Evolutionary conservation across 2,113 vertebrate species (phyloP).

Genomic region (Oncorhynchus kisutch): DNA sequence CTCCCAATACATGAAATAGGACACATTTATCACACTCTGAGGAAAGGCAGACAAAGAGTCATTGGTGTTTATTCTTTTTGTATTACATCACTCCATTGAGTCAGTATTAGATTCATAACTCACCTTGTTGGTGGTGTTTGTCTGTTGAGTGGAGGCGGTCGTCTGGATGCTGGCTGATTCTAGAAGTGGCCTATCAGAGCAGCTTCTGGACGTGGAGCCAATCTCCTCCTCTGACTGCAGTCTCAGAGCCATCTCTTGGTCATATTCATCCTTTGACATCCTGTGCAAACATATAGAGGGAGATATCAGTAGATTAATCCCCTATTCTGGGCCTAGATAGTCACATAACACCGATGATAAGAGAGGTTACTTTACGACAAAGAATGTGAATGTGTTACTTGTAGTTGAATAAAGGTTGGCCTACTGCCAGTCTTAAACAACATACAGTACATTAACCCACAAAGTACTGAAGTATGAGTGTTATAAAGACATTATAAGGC

Average conservation of each 20-base stretch:
- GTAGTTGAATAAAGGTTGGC: no score
- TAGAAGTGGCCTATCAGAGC: slow-evolving; percentile 41
- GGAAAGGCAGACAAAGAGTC: no score
- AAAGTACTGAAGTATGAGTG: background rate
- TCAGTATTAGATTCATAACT: slow-evolving; percentile 5
- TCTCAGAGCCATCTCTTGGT: slow-evolving; percentile 74
- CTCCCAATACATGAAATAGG: no score
- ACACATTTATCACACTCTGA: no score
- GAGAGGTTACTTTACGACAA: no score
- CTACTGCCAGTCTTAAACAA: no score
- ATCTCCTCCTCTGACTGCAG: slow-evolving; percentile 46
- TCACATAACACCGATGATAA: no score
- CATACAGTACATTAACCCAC: no score
- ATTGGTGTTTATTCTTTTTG: background rate
- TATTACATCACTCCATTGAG: background rate
- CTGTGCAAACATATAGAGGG: slow-evolving; percentile 67
- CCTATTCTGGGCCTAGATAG: no score
- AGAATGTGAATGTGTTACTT: no score
- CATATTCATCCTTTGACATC: slow-evolving; percentile 95
- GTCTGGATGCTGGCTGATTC: slow-evolving; percentile 29
- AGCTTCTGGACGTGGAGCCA: slow-evolving; percentile 62
- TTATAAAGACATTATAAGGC: background rate
- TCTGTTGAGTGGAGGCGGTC: slow-evolving; percentile 26
- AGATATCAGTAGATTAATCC: background rate
- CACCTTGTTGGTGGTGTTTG: slow-evolving; percentile 52